These are phyloP conservation scores for Cylindroiulus punctatus DNA, from an alignment of 2,888 invertebrate species.

Conservation along the genomic window DNA sequence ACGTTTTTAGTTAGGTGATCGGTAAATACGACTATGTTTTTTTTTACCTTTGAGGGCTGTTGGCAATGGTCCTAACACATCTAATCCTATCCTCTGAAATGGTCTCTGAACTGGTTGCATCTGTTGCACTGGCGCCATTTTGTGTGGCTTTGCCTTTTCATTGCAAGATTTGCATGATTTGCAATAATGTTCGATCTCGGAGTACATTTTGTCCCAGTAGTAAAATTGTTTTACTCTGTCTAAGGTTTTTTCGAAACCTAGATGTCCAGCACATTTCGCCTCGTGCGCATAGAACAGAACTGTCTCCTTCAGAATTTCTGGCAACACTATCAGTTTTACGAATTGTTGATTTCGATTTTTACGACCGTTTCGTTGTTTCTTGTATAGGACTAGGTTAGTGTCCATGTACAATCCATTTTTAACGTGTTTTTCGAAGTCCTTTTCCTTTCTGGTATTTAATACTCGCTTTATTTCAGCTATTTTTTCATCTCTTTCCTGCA, in stretches of 20 bases:
- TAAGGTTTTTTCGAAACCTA: no score
- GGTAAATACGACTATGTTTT: neutral
- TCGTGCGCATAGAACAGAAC: neutral
- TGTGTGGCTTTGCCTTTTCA: neutral
- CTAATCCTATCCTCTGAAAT: neutral
- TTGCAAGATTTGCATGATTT: neutral
- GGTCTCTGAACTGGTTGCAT: neutral
- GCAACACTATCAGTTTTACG: neutral
- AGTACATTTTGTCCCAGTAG: neutral
- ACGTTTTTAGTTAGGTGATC: neutral
- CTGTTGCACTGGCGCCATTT: neutral
- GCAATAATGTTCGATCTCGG: neutral
- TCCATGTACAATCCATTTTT: neutral
- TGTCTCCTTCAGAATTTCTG: neutral
- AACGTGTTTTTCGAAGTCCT: neutral
- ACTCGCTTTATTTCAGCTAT: neutral
- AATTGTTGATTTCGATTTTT: no score
- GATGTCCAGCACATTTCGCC: neutral
- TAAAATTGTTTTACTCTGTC: neutral
- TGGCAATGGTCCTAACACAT: neutral
- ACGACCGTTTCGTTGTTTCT: neutral
- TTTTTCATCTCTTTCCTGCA: neutral
- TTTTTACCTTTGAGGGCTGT: neutral
- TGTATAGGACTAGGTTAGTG: neutral
- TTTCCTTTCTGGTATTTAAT: no score